phyloP scores from a whole-genome alignment of 1,140 invertebrate species.

The Drosophila sechellia region DNA sequence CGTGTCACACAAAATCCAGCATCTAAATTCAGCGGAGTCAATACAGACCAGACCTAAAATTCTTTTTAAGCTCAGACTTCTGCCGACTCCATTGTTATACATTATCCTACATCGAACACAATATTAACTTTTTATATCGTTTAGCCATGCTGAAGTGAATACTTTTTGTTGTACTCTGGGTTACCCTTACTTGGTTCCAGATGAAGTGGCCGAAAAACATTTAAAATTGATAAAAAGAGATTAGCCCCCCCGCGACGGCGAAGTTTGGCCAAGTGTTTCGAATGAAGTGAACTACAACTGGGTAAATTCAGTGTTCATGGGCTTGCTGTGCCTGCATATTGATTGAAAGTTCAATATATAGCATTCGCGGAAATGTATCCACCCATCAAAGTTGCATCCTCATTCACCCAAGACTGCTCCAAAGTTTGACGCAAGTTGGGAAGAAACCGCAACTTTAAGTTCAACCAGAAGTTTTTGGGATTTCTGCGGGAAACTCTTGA shows the following conservation, averaged over 20 bases:
- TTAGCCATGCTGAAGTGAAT: background rate
- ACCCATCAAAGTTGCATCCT: conserved; percentile 34
- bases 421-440: conserved; percentile 33
- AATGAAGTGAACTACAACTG: conserved; percentile 4
- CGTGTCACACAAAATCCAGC: no score
- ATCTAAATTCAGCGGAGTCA: no score
- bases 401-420: conserved; percentile 1
- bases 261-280: conserved; percentile 17
- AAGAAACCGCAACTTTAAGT: conserved; percentile 58
- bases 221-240: conserved; percentile 22
- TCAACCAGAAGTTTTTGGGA: conserved; percentile 31
- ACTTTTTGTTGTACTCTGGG: background rate
- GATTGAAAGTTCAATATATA: conserved; percentile 48
- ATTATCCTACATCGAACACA: no score
- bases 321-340: conserved; percentile 22
- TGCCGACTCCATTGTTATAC: no score
- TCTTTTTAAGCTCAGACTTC: no score
- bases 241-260: conserved; percentile 1
- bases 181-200: background rate
- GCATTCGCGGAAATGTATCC: conserved; percentile 22
- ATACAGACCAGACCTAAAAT: no score
- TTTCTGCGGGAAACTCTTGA: conserved; percentile 26
- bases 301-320: conserved; percentile 10
- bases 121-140: no score
- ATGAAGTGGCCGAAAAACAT: conserved; percentile 13